phyloP scores from a whole-genome alignment of 1,140 invertebrate genomes.

The Pemphigus obesinymphae region DNA sequence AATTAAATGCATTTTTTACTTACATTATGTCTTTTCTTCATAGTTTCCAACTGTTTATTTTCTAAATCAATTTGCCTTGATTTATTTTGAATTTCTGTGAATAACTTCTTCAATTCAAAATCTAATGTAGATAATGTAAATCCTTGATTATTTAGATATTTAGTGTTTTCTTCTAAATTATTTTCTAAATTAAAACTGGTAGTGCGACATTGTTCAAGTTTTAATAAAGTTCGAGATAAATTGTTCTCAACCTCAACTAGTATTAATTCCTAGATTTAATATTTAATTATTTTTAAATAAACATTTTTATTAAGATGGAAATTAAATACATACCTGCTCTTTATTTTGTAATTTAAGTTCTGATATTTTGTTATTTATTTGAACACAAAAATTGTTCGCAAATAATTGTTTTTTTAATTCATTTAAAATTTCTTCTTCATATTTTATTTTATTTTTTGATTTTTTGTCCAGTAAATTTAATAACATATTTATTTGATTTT shows the following conservation, averaged over 20 bases:
- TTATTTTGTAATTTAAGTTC: conserved; percentile 29
- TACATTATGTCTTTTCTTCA: conserved; percentile 2
- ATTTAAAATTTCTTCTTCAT: conserved; percentile 20
- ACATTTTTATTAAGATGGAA: not conserved
- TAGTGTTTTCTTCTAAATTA: conserved; percentile 15
- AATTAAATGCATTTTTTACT: not conserved
- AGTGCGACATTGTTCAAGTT: conserved; percentile 18
- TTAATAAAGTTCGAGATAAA: conserved; percentile 17
- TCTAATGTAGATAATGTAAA: not conserved
- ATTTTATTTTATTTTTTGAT: conserved; percentile 12
- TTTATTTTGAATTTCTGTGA: conserved; percentile 1
- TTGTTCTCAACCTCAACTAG: conserved; percentile 1
- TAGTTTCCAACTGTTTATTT: conserved; percentile 5
- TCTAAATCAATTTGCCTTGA: conserved; percentile 33
- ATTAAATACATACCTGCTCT: not conserved
- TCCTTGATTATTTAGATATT: not conserved
- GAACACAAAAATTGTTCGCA: conserved; percentile 14
- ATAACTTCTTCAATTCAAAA: conserved; percentile 11
- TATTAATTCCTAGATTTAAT: conserved; percentile 24
- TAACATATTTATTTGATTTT: conserved; percentile 5
- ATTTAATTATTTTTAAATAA: not conserved
- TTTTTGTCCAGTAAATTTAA: not conserved
- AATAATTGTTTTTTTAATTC: conserved; percentile 34
- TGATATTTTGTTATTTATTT: conserved; percentile 33
- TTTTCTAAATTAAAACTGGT: conserved; percentile 13